Evolutionary conservation across 2,797 vertebrate species (phyloP).

Genomic region (Trachurus trachurus): DNA sequence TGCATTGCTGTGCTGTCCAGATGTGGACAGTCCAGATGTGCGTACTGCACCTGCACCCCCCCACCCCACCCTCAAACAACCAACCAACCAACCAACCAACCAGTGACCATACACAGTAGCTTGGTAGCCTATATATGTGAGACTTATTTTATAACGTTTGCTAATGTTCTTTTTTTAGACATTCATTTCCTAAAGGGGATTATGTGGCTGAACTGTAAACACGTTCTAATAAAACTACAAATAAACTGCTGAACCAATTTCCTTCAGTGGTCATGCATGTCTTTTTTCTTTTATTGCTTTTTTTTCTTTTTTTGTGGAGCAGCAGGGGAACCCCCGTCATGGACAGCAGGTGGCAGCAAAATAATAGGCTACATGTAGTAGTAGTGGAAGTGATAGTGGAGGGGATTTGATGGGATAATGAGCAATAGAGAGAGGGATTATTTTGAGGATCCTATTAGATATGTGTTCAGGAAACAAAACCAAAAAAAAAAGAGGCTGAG

Average conservation of each 20-base stretch:
- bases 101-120: slow-evolving; percentile 55
- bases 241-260: slow-evolving; percentile 76
- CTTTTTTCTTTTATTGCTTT: slow-evolving; percentile 44
- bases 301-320: not conserved
- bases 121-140: slow-evolving; percentile 53
- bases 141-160: slow-evolving; percentile 76
- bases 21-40: slow-evolving; percentile 4
- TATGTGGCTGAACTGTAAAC: slow-evolving; percentile 74
- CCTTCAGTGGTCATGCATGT: slow-evolving; percentile 48
- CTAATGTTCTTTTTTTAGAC: slow-evolving; percentile 63
- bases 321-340: not conserved
- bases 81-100: too few relatives aligned
- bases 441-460: slow-evolving; percentile 2
- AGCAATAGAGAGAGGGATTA: slow-evolving; percentile 8
- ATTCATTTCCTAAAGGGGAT: slow-evolving; percentile 66
- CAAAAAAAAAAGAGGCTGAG: not conserved
- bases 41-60: slow-evolving; percentile 9
- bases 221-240: slow-evolving; percentile 74
- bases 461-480: not conserved
- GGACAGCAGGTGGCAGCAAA: slow-evolving; percentile 81
- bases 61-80: too few relatives aligned
- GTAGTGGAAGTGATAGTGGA: slow-evolving; percentile 8
- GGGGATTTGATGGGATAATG: slow-evolving; percentile 4
- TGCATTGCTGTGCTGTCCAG: slow-evolving; percentile 41
- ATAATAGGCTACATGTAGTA: slow-evolving; percentile 18